Conservation (phyloP, 1,140 invertebrate species). For the Battus philenor region DNA sequence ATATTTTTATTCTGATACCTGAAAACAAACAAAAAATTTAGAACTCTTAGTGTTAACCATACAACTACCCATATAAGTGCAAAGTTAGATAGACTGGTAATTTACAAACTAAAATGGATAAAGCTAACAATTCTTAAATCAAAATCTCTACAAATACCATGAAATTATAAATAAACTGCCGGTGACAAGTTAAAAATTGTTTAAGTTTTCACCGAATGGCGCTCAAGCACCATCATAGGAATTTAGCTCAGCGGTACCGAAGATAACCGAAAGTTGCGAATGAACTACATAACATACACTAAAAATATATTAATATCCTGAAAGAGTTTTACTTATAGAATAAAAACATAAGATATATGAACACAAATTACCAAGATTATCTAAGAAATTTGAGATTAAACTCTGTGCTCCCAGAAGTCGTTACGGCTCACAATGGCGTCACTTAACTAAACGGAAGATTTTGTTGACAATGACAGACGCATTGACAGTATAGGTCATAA, state of each 20-base stretch:
- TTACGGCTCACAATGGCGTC: conserved; percentile 89
- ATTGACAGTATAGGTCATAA: conserved; percentile 42
- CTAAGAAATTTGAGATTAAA: conserved; percentile 81
- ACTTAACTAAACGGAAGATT: conserved; percentile 73
- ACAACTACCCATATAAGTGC: no score
- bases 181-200: conserved; percentile 57
- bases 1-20: conserved; percentile 32
- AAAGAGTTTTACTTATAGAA: conserved; percentile 42
- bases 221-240: conserved; percentile 78
- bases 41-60: conserved; percentile 15
- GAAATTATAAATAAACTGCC: conserved; percentile 16
- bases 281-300: conserved; percentile 53
- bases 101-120: no score
- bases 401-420: conserved; percentile 79
- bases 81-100: no score
- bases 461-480: conserved; percentile 53
- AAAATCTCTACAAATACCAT: neutral
- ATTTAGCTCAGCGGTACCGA: conserved; percentile 78
- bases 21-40: conserved; percentile 30
- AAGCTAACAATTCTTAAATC: neutral
- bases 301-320: conserved; percentile 60
- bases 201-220: conserved; percentile 75
- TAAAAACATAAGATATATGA: conserved; percentile 69
- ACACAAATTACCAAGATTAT: conserved; percentile 79
- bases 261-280: conserved; percentile 61